Percentiles rank a stretch among this genome's conserved stretches.
Conservation (phyloP, 2,888 invertebrate genomes). For the Hermaeophaga mercurialis region DNA sequence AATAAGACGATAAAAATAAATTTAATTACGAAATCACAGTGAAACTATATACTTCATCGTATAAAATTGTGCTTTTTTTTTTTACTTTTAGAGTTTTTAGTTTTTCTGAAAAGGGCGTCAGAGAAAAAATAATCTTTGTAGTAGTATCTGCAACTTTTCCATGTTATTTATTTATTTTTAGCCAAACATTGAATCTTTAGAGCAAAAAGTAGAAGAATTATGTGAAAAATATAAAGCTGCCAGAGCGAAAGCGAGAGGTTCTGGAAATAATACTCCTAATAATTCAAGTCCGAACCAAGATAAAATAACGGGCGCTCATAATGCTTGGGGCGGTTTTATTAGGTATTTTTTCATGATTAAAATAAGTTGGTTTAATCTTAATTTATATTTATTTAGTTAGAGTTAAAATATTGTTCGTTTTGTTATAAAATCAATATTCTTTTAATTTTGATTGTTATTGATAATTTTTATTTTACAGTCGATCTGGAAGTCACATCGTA, state of each 20-base stretch:
- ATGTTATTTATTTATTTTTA: slow-evolving; percentile 45
- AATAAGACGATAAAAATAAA: too few species aligned
- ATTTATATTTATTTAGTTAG: too few species aligned
- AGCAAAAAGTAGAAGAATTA: slow-evolving; percentile 75
- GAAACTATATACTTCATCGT: too few species aligned
- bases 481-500: slow-evolving; percentile 56
- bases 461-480: slow-evolving; percentile 41
- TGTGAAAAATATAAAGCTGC: slow-evolving; percentile 73
- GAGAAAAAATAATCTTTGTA: too few species aligned
- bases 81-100: too few species aligned
- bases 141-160: too few species aligned
- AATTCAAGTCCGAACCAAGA: slow-evolving; percentile 59
- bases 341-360: slow-evolving; percentile 56
- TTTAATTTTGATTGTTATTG: neutral
- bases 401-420: too few species aligned
- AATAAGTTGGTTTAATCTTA: too few species aligned
- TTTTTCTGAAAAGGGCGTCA: too few species aligned
- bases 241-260: slow-evolving; percentile 62
- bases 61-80: too few species aligned
- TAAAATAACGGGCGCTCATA: slow-evolving; percentile 65
- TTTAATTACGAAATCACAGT: too few species aligned
- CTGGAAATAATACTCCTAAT: slow-evolving; percentile 60
- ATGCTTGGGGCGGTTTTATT: slow-evolving; percentile 72
- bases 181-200: slow-evolving; percentile 74
- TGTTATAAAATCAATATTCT: neutral